phyloP scores from a whole-genome alignment of 2,888 invertebrate genomes.

The Andrena dorsata region DNA sequence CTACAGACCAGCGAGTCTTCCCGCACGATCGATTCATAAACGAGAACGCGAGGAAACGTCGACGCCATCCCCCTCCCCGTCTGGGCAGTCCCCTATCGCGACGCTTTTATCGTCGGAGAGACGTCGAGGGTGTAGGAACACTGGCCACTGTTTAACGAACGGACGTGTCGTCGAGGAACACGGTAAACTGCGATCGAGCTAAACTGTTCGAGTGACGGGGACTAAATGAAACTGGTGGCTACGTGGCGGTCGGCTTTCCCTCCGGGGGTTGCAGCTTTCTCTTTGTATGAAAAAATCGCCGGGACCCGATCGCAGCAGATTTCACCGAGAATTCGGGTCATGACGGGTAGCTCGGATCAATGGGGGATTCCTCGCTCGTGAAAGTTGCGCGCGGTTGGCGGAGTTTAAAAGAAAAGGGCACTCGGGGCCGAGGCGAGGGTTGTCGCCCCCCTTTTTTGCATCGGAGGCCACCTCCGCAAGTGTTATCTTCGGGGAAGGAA shows the following conservation, averaged over 20 bases:
- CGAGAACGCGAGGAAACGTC: neutral
- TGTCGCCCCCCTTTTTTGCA: constrained; percentile 1
- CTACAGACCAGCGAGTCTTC: neutral
- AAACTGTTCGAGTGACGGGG: constrained; percentile 43
- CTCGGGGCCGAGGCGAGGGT: neutral
- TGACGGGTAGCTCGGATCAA: constrained; percentile 29
- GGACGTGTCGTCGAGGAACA: constrained; percentile 15
- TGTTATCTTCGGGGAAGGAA: too few species aligned
- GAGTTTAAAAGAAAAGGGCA: neutral
- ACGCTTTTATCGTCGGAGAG: constrained; percentile 21
- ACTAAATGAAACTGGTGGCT: constrained; percentile 54
- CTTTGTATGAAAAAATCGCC: constrained; percentile 67
- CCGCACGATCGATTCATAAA: constrained; percentile 1
- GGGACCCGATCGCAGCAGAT: constrained; percentile 48
- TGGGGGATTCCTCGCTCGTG: constrained; percentile 29
- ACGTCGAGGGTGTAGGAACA: constrained; percentile 15
- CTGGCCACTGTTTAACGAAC: constrained; percentile 35
- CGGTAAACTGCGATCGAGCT: constrained; percentile 32
- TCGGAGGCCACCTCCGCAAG: neutral
- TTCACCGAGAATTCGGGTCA: constrained; percentile 69
- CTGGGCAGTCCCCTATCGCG: neutral
- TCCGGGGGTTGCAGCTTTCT: constrained; percentile 64
- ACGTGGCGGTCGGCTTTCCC: constrained; percentile 12
- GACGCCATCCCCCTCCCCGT: neutral
- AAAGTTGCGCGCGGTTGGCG: constrained; percentile 28